Conservation (phyloP, 2,888 invertebrate genomes). For the Atrina japonica region DNA sequence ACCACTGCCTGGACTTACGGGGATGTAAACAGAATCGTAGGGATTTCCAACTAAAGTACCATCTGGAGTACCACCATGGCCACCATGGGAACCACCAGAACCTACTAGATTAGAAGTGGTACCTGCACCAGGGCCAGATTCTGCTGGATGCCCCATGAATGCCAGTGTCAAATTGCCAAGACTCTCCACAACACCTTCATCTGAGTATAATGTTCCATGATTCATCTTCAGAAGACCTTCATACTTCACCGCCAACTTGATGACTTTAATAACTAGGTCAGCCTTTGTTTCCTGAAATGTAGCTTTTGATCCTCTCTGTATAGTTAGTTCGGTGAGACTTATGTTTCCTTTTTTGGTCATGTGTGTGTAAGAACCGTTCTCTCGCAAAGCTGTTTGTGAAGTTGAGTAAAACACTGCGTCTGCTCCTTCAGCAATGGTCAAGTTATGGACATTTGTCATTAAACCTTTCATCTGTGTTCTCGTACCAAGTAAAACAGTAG, state of each 20-base stretch:
- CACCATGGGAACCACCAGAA: conserved; percentile 69
- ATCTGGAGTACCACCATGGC: conserved; percentile 67
- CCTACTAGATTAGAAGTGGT: conserved; percentile 45
- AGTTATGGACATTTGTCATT: conserved; percentile 67
- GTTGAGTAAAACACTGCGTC: conserved; percentile 59
- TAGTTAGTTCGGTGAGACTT: conserved; percentile 56
- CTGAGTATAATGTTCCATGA: conserved; percentile 59
- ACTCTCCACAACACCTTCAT: conserved; percentile 63
- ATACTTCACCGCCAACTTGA: conserved; percentile 61
- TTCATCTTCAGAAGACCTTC: conserved; percentile 63
- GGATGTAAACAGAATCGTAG: conserved; percentile 66
- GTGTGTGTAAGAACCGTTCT: conserved; percentile 57
- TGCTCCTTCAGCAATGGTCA: conserved; percentile 68
- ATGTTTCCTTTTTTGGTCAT: conserved; percentile 63
- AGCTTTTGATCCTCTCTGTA: conserved; percentile 63
- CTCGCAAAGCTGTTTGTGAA: conserved; percentile 66
- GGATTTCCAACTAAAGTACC: conserved; percentile 60
- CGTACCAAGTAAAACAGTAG: conserved; percentile 65
- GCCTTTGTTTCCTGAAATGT: conserved; percentile 55
- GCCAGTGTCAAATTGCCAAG: conserved; percentile 58
- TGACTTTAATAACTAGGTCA: conserved; percentile 53
- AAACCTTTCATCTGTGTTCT: conserved; percentile 59
- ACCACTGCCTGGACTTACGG: conserved; percentile 62
- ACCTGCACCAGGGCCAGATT: conserved; percentile 58
- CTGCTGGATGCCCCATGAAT: conserved; percentile 53